These are phyloP conservation scores for Lepisosteus osseus DNA, from an alignment of 2,113 vertebrate species.

Conservation along the genomic window DNA sequence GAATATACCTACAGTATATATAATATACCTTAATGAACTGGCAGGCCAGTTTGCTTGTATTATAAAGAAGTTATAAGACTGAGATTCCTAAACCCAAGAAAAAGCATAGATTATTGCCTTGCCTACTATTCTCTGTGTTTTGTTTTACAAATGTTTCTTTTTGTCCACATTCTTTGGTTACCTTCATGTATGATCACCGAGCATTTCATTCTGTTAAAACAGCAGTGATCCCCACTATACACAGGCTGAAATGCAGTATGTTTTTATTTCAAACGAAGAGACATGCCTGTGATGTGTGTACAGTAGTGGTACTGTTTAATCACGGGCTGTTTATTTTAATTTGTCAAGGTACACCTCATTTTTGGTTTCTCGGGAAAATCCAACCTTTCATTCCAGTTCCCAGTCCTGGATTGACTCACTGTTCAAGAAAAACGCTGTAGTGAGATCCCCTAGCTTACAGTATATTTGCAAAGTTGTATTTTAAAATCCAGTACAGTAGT, in stretches of 20 bases:
- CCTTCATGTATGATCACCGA: conserved; percentile 41
- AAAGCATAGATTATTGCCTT: not conserved
- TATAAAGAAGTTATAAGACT: no score
- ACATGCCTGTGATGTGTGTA: conserved; percentile 35
- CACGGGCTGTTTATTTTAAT: conserved; percentile 65
- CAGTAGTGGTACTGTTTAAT: conserved; percentile 54
- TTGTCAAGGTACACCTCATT: conserved; percentile 50
- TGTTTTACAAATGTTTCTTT: conserved; percentile 33
- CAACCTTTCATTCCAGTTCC: conserved; percentile 31
- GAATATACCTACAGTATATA: no score
- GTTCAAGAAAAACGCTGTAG: conserved; percentile 43
- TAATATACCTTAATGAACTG: no score
- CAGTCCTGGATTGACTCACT: conserved; percentile 56
- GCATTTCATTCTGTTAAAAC: conserved; percentile 34
- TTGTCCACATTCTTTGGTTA: conserved; percentile 41
- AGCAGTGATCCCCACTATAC: conserved; percentile 16
- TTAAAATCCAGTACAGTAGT: not conserved
- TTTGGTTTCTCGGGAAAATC: conserved; percentile 33
- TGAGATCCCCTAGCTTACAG: not conserved
- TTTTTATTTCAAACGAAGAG: conserved; percentile 37
- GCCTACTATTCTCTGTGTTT: not conserved
- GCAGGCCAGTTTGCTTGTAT: no score
- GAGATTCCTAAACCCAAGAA: no score
- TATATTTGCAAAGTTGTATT: not conserved
- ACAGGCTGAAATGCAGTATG: conserved; percentile 27